Evolutionary conservation across 2,888 invertebrate genomes (phyloP).

Genomic region (Platyscelio sp.): DNA sequence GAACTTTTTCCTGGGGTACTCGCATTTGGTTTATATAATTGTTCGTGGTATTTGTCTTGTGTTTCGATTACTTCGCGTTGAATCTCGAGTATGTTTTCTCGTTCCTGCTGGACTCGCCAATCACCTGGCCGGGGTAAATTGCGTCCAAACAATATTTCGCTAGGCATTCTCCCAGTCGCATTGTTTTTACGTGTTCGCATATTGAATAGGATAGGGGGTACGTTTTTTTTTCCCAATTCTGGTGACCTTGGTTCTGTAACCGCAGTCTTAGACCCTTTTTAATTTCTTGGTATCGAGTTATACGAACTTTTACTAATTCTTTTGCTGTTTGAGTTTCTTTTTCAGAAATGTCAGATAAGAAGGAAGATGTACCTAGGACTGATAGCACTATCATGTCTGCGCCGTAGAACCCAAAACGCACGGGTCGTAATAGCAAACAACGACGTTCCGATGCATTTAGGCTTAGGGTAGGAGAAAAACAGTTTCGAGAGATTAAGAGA

Average conservation of each 20-base stretch:
- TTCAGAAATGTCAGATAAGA: too few relatives aligned
- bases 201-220: conserved; percentile 24
- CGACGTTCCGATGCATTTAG: too few relatives aligned
- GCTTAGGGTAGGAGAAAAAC: too few relatives aligned
- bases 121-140: conserved; percentile 11
- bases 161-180: background rate
- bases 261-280: conserved; percentile 52
- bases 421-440: too few relatives aligned
- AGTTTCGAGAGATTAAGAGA: too few relatives aligned
- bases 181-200: conserved; percentile 20
- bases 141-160: conserved; percentile 6
- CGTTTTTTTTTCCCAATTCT: conserved; percentile 24
- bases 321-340: too few relatives aligned
- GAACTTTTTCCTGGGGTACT: background rate
- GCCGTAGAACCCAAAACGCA: too few relatives aligned
- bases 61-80: conserved; percentile 52
- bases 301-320: too few relatives aligned
- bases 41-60: background rate
- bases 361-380: too few relatives aligned
- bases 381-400: too few relatives aligned
- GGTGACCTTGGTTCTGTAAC: background rate
- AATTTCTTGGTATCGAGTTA: background rate
- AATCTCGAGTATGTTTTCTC: background rate
- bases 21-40: background rate
- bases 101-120: background rate